These are phyloP conservation scores for Oryzias curvinotus DNA, from an alignment of 2,113 vertebrate genomes.

Conservation along the genomic window DNA sequence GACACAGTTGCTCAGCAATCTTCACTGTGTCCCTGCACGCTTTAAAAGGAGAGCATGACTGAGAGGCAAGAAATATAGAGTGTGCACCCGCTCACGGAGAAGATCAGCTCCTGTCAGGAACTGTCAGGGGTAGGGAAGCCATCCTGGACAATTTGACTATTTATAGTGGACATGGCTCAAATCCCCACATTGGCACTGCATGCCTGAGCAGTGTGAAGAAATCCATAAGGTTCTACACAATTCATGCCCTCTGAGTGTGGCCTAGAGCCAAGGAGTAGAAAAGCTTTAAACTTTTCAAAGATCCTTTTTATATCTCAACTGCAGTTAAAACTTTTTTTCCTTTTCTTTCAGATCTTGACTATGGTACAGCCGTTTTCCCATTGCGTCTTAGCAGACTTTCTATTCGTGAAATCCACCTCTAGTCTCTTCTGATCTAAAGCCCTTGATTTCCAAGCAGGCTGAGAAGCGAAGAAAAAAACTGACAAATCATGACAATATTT, in stretches of 20 bases:
- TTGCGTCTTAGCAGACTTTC: slow-evolving; percentile 19
- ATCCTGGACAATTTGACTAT: slow-evolving; percentile 52
- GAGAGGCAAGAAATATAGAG: slow-evolving; percentile 13
- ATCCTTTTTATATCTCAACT: slow-evolving; percentile 20
- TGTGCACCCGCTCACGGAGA: neutral
- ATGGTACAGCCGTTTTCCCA: slow-evolving; percentile 25
- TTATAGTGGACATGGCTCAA: slow-evolving; percentile 57
- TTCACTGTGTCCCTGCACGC: neutral
- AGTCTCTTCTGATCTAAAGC: slow-evolving; percentile 47
- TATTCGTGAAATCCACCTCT: slow-evolving; percentile 33
- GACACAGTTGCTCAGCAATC: slow-evolving; percentile 3
- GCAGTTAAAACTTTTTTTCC: slow-evolving; percentile 25
- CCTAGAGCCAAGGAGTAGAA: slow-evolving; percentile 26
- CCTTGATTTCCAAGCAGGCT: slow-evolving; percentile 32
- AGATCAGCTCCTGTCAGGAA: slow-evolving; percentile 27
- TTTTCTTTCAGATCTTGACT: slow-evolving; percentile 32
- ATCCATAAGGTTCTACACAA: slow-evolving; percentile 55
- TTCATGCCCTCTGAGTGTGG: slow-evolving; percentile 52
- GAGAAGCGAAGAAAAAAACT: slow-evolving; percentile 36
- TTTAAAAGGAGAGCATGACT: slow-evolving; percentile 8
- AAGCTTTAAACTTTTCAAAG: slow-evolving; percentile 54
- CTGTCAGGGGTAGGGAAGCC: slow-evolving; percentile 40
- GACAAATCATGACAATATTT: slow-evolving; percentile 12
- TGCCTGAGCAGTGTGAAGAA: slow-evolving; percentile 44
- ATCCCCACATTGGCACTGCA: slow-evolving; percentile 37